Percentiles rank a stretch among this genome's conserved stretches.
Evolutionary conservation across 2,888 invertebrate species (phyloP).

Genomic region (Unio pictorum): DNA sequence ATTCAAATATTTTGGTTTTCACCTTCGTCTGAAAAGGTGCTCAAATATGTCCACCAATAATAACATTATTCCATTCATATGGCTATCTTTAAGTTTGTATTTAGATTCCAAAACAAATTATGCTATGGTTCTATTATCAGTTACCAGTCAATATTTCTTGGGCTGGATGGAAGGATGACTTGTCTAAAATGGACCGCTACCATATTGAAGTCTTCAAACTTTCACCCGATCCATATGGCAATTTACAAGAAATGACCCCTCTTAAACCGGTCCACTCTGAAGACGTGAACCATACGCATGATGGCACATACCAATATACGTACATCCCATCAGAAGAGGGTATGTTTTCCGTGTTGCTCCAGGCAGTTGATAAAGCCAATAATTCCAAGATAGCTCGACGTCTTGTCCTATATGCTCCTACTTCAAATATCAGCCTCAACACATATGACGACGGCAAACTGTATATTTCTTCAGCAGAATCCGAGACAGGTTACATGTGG

Average conservation of each 20-base stretch:
- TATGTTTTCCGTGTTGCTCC: constrained; percentile 36
- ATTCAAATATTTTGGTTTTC: no score
- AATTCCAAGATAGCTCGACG: constrained; percentile 40
- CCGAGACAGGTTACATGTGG: constrained; percentile 36
- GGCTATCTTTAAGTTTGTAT: no score
- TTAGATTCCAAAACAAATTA: no score
- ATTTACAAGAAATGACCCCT: constrained; percentile 14
- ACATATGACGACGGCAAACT: constrained; percentile 10
- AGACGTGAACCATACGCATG: constrained; percentile 10
- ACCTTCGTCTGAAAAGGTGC: no score
- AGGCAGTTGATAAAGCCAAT: constrained; percentile 42
- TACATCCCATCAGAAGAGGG: constrained; percentile 34
- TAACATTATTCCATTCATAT: no score
- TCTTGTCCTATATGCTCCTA: constrained; percentile 37
- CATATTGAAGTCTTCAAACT: constrained; percentile 33
- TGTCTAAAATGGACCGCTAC: constrained; percentile 30
- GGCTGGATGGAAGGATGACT: constrained; percentile 34
- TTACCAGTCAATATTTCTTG: constrained; percentile 18
- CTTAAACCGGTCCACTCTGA: constrained; percentile 9
- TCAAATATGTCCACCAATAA: no score
- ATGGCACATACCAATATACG: background rate
- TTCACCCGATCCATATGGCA: constrained; percentile 10
- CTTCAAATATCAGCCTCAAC: constrained; percentile 24
- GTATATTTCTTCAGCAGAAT: constrained; percentile 23
- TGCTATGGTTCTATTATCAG: constrained; percentile 1